Conservation (phyloP, 2,888 invertebrate species). For the Cartodere bifasciata region DNA sequence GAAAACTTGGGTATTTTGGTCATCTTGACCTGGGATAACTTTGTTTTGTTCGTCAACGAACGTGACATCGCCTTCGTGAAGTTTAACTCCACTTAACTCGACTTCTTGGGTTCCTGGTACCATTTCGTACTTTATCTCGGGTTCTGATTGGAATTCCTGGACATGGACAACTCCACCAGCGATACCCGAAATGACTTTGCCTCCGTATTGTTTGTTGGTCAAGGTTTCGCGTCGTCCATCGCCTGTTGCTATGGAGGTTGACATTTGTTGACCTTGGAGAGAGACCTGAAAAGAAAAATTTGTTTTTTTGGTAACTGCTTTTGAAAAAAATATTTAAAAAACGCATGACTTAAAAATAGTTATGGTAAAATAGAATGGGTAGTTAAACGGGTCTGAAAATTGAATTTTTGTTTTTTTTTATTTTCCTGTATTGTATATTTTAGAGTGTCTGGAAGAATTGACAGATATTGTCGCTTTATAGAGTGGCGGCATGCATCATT, state of each 20-base stretch:
- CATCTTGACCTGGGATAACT: slow-evolving; percentile 27
- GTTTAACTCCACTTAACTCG: slow-evolving; percentile 29
- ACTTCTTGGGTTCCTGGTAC: slow-evolving; percentile 37
- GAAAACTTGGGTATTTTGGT: slow-evolving; percentile 32
- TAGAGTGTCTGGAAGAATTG: too few relatives aligned
- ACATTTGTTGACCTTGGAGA: slow-evolving; percentile 50
- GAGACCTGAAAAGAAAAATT: slow-evolving; percentile 59
- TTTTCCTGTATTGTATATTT: too few relatives aligned
- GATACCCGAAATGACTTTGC: slow-evolving; percentile 48
- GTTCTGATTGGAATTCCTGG: slow-evolving; percentile 52
- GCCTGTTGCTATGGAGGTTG: slow-evolving; percentile 42
- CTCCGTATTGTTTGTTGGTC: slow-evolving; percentile 50
- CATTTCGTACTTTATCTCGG: slow-evolving; percentile 45
- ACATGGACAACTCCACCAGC: slow-evolving; percentile 50
- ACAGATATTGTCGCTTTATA: too few relatives aligned
- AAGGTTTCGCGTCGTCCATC: slow-evolving; percentile 51
- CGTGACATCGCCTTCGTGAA: slow-evolving; percentile 35
- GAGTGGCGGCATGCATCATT: too few relatives aligned
- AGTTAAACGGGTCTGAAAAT: too few relatives aligned
- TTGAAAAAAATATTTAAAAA: too few relatives aligned
- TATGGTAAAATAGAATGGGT: too few relatives aligned
- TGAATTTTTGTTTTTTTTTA: too few relatives aligned
- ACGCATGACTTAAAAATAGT: too few relatives aligned
- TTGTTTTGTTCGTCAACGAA: slow-evolving; percentile 29
- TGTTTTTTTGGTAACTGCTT: too few relatives aligned